Evolutionary conservation across 2,888 invertebrate genomes (phyloP).

Genomic region (Tenthredo mesomela): DNA sequence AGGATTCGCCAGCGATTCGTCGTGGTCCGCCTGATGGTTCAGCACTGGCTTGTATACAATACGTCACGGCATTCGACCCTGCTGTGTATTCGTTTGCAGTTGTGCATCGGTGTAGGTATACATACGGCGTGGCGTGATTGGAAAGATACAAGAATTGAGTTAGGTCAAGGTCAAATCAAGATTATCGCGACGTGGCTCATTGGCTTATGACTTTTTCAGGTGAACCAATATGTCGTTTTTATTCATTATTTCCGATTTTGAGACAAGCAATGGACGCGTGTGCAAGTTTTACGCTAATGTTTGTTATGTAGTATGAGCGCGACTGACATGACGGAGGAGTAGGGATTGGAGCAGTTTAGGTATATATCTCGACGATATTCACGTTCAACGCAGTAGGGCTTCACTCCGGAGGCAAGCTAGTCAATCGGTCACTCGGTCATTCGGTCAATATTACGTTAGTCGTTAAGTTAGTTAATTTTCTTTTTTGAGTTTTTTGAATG

Average conservation of each 20-base stretch:
- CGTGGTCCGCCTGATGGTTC: not conserved
- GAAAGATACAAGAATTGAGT: not conserved
- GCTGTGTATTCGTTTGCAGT: not conserved
- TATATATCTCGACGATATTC: constrained; percentile 46
- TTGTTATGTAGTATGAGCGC: not conserved
- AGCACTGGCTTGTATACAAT: not conserved
- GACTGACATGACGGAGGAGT: not conserved
- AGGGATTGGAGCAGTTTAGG: constrained; percentile 28
- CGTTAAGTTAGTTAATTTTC: not conserved
- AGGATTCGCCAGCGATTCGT: not conserved
- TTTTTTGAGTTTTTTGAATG: not conserved
- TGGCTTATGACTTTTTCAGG: not conserved
- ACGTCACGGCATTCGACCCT: not conserved
- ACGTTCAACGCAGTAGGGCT: constrained; percentile 33
- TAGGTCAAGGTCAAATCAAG: not conserved
- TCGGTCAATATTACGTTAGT: not conserved
- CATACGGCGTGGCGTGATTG: not conserved
- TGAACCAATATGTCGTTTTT: not conserved
- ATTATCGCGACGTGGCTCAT: not conserved
- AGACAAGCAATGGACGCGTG: not conserved
- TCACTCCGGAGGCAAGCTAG: constrained; percentile 33
- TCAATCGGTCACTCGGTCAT: constrained; percentile 37
- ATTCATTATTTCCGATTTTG: not conserved
- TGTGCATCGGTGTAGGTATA: not conserved
- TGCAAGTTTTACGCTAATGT: not conserved